Evolutionary conservation across 2,113 vertebrate species (phyloP), one percentile per base, ranked within the genome.

Genomic region (Axis porcinus): DNA sequence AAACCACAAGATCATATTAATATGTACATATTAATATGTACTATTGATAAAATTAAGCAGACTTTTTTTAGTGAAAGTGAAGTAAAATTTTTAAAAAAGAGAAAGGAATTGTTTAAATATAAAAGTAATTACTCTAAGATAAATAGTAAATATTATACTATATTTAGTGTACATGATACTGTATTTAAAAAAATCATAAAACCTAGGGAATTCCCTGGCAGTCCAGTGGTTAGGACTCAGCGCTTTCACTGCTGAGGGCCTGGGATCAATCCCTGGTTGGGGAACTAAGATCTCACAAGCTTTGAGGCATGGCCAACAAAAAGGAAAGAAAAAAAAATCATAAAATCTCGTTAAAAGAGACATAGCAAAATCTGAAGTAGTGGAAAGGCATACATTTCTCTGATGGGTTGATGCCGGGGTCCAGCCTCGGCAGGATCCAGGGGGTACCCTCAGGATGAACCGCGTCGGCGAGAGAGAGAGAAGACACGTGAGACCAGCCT

Each of bases 171-270:
- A 50, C 30, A 50, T 79, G 45, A 60, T 36, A 45, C 54, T 7
- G 45, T 58, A 78, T 30, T 55, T 6, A 6, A 54, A 13, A 81
- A 81, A 91, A 91, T 82, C 27, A 91, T 40, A 23, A 70, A 12
- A 70, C 23, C 67, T 70, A 70, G 19, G n/a, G 5, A 70, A 40
- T 23, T 70, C n/a, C n/a, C n/a, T 70, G n/a, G 64, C 0, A 10
- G 67, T 23, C 64, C 64, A 40, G 67, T 12, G 67, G 19, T 70
- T 70, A 40, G n/a, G 19, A 40, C 67, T 40, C 10, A 70, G 10
- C 0, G 1, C 67, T 70, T 40, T 70, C 67, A 40, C 19, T 40
- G n/a, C n/a, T 0, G 1, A 70, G 9, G 67, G 67, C 67, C 67
- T 40, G 67, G 70, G 12, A 43, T 76, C 70, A 76, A 7, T 43